Base-by-base conservation (phyloP, 2,797 vertebrate genomes). In the Spinus pinus region DNA sequence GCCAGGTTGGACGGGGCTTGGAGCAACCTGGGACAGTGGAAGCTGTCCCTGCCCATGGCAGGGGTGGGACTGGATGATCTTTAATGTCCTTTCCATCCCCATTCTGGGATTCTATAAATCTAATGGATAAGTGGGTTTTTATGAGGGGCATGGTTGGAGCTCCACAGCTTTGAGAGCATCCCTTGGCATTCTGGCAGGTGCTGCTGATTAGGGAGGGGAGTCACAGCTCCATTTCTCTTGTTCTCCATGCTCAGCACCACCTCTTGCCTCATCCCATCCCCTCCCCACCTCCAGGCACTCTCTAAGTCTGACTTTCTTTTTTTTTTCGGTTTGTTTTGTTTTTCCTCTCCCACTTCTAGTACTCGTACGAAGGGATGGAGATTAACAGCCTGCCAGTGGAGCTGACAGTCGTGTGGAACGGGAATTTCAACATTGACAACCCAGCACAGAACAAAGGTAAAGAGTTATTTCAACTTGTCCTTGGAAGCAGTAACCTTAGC, bases 401-500 rank as follows among this genome's bases (percentile, higher is more conserved):
- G 95, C 97, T 99, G 98, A 99, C 98, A 5, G 99, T 99, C 17
- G 99, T 99, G 97, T 99, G 99, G 99, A 99, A 99, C 10, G 99
- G 99, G 92, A 98, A 99, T 98, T 99, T 99, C 98, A 99, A 98
- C 98, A 99, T 99, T 28, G 99, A 99, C 98, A 99, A 99, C 98
- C 99, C 99, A 3, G 98, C 99, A 66, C 98, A 99, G 97, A 99
- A 99, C 97, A 99, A 99, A 99, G 99, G 99, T 99, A 97, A 97
- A 97, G 74, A 86, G 62, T 95, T 92, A 97, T 96, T 96, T 97
- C 97, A 97, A 97, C 98, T 97, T 94, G 97, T 98, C 98, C 98
- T 98, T 97, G 97, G 97, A 98, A 97, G 97, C 15, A 21, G 98
- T 99, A 97, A 98, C 98, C 98, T 98, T 99, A 98, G 98, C 97